Evolutionary conservation across 2,888 invertebrate genomes (phyloP).

Genomic region (Embidobia sp.): DNA sequence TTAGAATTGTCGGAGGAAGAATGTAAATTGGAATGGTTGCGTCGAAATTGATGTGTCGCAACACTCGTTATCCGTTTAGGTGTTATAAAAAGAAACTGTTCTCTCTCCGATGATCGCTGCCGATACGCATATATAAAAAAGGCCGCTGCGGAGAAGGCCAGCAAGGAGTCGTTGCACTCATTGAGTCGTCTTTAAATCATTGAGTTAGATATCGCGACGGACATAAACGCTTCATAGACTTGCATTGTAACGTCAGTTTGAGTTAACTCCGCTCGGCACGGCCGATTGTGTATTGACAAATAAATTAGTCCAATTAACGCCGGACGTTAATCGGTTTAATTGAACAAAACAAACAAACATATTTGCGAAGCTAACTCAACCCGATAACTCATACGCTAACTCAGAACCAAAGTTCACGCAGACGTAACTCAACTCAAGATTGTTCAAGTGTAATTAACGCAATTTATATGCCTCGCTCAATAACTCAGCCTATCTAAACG

Average conservation of each 20-base stretch:
- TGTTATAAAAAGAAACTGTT: conserved; percentile 48
- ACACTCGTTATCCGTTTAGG: conserved; percentile 36
- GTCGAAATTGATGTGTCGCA: conserved; percentile 53
- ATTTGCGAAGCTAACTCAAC: too few relatives aligned
- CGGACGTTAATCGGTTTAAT: conserved; percentile 1
- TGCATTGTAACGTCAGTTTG: conserved; percentile 15
- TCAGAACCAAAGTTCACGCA: conserved; percentile 14
- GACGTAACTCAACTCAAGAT: not conserved
- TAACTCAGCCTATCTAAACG: conserved; percentile 22
- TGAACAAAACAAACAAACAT: not conserved
- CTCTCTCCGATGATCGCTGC: conserved; percentile 10
- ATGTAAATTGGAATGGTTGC: conserved; percentile 58
- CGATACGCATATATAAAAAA: not conserved
- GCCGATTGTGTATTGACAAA: conserved; percentile 4
- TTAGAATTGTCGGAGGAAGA: conserved; percentile 50
- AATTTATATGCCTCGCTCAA: conserved; percentile 1
- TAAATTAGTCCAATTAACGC: conserved; percentile 10
- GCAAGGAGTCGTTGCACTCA: conserved; percentile 16
- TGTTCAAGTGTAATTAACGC: conserved; percentile 14
- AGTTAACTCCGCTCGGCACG: not conserved
- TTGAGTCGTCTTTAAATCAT: conserved; percentile 11
- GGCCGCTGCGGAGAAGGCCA: not conserved
- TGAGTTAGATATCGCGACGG: not conserved
- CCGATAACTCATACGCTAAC: too few relatives aligned
- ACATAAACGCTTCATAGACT: conserved; percentile 4